Conservation (phyloP, 1,140 invertebrate species). For the Sycophila sp. region DNA sequence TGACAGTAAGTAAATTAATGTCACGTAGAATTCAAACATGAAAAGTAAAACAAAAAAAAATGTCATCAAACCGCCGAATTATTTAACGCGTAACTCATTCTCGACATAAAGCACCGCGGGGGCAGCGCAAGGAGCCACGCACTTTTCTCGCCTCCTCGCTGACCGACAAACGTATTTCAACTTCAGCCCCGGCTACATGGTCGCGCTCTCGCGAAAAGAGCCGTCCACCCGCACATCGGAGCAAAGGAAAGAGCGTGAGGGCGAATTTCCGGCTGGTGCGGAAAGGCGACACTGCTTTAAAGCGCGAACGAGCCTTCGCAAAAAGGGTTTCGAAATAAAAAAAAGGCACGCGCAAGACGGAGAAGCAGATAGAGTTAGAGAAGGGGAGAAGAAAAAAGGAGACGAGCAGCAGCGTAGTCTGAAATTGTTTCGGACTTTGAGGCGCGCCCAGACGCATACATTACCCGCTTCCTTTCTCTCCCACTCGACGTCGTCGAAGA, state of each 20-base stretch:
- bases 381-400: background rate
- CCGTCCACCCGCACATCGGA: background rate
- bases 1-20: too few species aligned
- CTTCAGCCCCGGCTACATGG: background rate
- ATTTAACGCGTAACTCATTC: too few species aligned
- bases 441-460: conserved; percentile 15
- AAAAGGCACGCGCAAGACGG: background rate
- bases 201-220: background rate
- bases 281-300: background rate
- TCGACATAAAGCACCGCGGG: too few species aligned
- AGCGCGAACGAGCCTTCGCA: background rate
- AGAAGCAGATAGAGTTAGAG: background rate
- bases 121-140: too few species aligned
- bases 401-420: background rate
- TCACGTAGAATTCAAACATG: too few species aligned
- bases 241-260: background rate
- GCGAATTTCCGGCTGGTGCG: background rate
- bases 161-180: background rate
- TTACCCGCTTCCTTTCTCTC: conserved; percentile 31
- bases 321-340: too few species aligned
- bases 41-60: too few species aligned
- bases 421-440: conserved; percentile 30
- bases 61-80: too few species aligned
- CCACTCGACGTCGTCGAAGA: background rate
- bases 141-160: too few species aligned